Evolutionary conservation across 1,140 invertebrate genomes (phyloP), one percentile per base, ranked within the genome.

Genomic region (Caenorhabditis latens): DNA sequence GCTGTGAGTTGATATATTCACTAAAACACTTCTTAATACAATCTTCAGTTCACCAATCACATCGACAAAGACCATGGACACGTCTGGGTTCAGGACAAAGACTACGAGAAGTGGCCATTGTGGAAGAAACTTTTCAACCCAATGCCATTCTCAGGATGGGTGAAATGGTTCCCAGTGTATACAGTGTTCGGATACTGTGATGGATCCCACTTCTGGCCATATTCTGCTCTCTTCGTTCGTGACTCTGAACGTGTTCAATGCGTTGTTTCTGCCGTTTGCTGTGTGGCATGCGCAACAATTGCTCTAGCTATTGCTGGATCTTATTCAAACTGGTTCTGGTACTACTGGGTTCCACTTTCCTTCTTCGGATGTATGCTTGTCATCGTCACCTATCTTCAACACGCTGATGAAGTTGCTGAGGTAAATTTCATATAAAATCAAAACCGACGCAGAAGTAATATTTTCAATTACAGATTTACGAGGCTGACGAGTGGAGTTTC

Each of bases 311-410:
- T 89, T 8, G 93, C 91, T 90, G 87, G 87, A 9, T 90, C 87
- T 16, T 89, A 88, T 79, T 91, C 89, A 50, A 87, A 83, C 11
- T 90, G 93, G 32, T 57, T 93, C 46, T 91, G 92, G 65, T 93
- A 93, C 89, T 94, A 93, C 85, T 86, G 93, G 24, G 89, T 93
- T 42, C 93, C 93, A 8, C 83, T 91, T 40, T 87, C 93, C 32
- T 90, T 93, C 84, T 93, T 93, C 88, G 93, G 89, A 42, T 92
- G 90, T 40, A 91, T 89, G 90, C 90, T 91, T 2, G 91, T 93
- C 58, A 92, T 93, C 85, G 92, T 94, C 53, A 94, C 93, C 8
- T 94, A 93, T 85, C 90, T 94, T 16, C 93, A 94, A 87, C 93
- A 94, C 40, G 50, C n/a, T 8, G 53, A 55, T 65, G 86, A 83